A percentile compares a stretch with the other conserved stretches of the same genome.
These are phyloP conservation scores for Rhysida immarginata DNA, from an alignment of 1,140 invertebrate species.

Conservation along the genomic window DNA sequence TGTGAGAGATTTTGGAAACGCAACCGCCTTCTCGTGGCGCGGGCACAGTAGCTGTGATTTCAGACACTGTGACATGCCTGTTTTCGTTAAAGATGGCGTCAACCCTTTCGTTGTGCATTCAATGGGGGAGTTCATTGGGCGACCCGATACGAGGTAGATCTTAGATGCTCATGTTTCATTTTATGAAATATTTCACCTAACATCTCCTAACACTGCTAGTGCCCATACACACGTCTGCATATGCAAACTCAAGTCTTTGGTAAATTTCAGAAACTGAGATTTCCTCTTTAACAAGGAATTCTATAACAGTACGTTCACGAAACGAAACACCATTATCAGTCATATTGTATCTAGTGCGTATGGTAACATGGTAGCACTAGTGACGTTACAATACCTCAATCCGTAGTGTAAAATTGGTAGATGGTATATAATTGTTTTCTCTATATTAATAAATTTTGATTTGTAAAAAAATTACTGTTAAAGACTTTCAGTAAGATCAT, in stretches of 20 bases:
- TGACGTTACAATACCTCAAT: not conserved
- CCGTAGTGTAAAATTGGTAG: too few species aligned
- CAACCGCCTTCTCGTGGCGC: too few species aligned
- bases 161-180: not conserved
- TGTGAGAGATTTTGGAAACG: too few species aligned
- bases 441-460: too few species aligned
- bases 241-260: not conserved
- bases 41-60: too few species aligned
- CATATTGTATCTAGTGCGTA: not conserved
- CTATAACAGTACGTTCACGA: not conserved
- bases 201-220: not conserved
- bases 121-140: not conserved
- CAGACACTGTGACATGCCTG: not conserved
- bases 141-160: not conserved
- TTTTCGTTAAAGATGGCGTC: not conserved
- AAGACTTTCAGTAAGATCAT: too few species aligned
- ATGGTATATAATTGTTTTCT: too few species aligned
- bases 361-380: not conserved
- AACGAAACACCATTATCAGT: not conserved
- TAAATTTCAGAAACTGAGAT: not conserved
- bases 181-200: not conserved
- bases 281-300: not conserved
- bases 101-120: not conserved
- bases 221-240: not conserved
- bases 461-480: too few species aligned